Percentiles rank a stretch among this genome's conserved stretches.
phyloP scores from a whole-genome alignment of 1,140 invertebrate genomes.

The Amyelois transitella region DNA sequence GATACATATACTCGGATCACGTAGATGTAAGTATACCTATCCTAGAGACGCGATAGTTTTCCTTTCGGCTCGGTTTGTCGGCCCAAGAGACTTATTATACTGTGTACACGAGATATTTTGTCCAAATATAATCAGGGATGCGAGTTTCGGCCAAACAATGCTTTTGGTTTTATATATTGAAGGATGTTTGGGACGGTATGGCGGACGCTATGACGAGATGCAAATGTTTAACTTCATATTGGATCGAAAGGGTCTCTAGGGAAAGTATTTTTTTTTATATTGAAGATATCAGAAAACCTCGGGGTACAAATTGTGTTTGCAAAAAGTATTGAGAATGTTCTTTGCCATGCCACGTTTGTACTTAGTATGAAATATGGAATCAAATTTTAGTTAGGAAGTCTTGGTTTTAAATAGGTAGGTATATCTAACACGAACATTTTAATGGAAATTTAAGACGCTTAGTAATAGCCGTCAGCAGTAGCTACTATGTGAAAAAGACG shows the following conservation, averaged over 20 bases:
- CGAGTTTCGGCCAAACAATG: conserved; percentile 58
- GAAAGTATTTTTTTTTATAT: conserved; percentile 10
- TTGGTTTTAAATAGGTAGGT: no score
- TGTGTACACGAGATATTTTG: conserved; percentile 66
- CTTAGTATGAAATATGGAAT: no score
- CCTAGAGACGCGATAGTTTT: conserved; percentile 54
- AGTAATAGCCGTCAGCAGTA: background rate
- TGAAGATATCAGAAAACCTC: conserved; percentile 9
- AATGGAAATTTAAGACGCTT: no score
- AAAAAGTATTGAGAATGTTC: no score
- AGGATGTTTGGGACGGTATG: conserved; percentile 29
- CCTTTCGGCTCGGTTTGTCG: conserved; percentile 58
- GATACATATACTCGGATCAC: conserved; percentile 57
- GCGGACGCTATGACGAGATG: conserved; percentile 32
- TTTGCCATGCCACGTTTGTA: no score
- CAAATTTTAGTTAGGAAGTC: no score
- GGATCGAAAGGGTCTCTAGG: conserved; percentile 26
- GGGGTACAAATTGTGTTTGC: background rate
- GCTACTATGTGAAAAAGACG: background rate
- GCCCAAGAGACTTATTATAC: conserved; percentile 68
- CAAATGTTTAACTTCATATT: conserved; percentile 62
- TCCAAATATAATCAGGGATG: conserved; percentile 70
- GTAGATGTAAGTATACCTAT: conserved; percentile 51
- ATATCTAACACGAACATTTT: no score
- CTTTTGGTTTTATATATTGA: conserved; percentile 54